A percentile compares a stretch with the other conserved stretches of the same genome.
Conservation (phyloP, 2,888 invertebrate species). For the Podabrus alpinus region DNA sequence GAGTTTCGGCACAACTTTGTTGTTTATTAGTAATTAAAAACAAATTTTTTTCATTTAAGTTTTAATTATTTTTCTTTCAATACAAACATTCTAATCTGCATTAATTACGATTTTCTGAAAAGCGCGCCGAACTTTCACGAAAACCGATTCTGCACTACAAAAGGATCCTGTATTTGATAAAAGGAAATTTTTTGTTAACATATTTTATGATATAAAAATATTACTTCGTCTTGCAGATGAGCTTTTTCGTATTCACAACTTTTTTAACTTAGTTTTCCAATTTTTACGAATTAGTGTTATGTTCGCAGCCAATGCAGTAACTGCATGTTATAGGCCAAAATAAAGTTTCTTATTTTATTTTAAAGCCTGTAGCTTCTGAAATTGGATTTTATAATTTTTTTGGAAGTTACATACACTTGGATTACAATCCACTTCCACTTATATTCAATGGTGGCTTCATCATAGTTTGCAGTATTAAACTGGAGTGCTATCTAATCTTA, state of each 20-base stretch:
- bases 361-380: not conserved
- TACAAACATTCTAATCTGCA: not conserved
- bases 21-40: conserved; percentile 8
- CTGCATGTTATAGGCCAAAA: not conserved
- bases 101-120: not conserved
- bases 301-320: not conserved
- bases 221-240: not conserved
- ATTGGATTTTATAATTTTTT: not conserved
- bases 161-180: not conserved
- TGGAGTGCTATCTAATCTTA: not conserved
- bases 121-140: not conserved
- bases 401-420: not conserved
- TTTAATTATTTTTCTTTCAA: not conserved
- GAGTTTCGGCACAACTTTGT: conserved; percentile 8
- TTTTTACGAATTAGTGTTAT: not conserved
- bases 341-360: not conserved
- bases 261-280: not conserved
- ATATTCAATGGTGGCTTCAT: not conserved
- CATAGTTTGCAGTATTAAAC: not conserved
- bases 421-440: not conserved
- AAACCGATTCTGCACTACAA: not conserved
- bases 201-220: not conserved
- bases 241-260: not conserved
- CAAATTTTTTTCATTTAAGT: not conserved
- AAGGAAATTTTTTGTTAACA: not conserved